Evolutionary conservation across 2,113 vertebrate species (phyloP), one percentile per base, ranked within the genome.

Genomic region (Ceyx melanurus): DNA sequence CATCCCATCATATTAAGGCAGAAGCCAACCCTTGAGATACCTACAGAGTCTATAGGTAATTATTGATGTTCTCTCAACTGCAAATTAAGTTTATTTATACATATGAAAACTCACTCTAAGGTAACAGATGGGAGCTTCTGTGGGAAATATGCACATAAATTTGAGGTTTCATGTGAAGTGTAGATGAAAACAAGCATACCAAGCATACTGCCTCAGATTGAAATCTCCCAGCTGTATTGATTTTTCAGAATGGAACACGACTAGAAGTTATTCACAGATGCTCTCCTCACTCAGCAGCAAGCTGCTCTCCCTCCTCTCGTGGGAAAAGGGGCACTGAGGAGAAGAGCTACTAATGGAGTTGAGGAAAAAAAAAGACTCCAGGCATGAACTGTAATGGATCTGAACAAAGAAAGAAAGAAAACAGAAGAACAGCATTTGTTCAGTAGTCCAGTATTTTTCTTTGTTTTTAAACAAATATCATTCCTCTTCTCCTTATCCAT

Each of bases 151-250:
- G 90, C 95, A 94, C 89, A 95, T 93, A 93, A 92, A 94, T 92
- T 95, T 84, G 72, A 78, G 70, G 58, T 96, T 96, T 89, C 83
- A 60, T 88, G 74, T 86, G 77, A 89, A 71, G 83, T 70, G 86
- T 78, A 74, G 89, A 84, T 90, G 86, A 88, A 96, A 95, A 94
- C 95, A 96, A 89, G 90, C 90, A 88, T 53, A 66, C 83, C 95
- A 96, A 89, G 90, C 90, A 88, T 53, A 66, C 83, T 88, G 94
- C 80, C 77, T 93, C 58, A 31, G 62, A 88, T 4, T 92, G 86
- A 92, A 86, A 57, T 88, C 76, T 94, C 94, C 93, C 90, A 96
- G 92, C 93, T 94, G 93, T 83, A 95, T 86, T 90, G 92, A 93
- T 92, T 95, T 95, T 95, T 90, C 70, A 95, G 94, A 96, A 91